Base-by-base conservation (phyloP, 2,113 vertebrate species). In the Dicentrarchus labrax region DNA sequence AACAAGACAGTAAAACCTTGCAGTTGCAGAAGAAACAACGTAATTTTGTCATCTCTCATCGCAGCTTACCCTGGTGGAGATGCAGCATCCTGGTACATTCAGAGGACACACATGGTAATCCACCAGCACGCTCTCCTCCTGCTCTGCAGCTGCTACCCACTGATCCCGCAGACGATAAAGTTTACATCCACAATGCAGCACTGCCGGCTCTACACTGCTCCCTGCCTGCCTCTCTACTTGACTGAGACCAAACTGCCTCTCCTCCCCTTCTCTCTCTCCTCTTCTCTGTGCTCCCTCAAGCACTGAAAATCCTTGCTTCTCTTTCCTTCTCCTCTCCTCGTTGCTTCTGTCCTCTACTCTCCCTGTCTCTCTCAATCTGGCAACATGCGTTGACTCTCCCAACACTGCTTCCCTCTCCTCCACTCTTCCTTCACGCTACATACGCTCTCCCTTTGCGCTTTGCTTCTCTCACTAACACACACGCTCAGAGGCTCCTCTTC, bases 61-160 rank as follows among this genome's bases (percentile, higher is more conserved):
- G 59, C 57, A 72, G 84, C 96, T 97, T 95, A 97, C 96, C 96
- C 95, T 79, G 84, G 83, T 83, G 72, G 86, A 84, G 88, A 78
- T 68, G 90, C 77, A 93, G 90, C 96, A 97, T 96, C 91, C 93
- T 96, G 96, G 92, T 81, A 90, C 88, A 68, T 89, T 94, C 94
- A 94, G 87, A 88, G 81, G 87, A 91, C 87, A 88, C 86, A 10
- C 95, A 92, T 91, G 83, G 80, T 87, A 87, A 86, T 89, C 94
- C 93, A 86, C 64, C 86, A 19, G 78, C 82, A 66, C 85, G 19
- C 78, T 78, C 59, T 67, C 82, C 78, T 87, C 85, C 83, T 80
- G 73, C 87, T 87, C 92, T 67, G 80, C 88, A 85, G 86, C 89
- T 79, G 89, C 86, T 80, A 21, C 83, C 72, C 78, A 1, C 68